Base-by-base conservation (phyloP, 2,113 vertebrate genomes). In the Malurus alboscapulatus region DNA sequence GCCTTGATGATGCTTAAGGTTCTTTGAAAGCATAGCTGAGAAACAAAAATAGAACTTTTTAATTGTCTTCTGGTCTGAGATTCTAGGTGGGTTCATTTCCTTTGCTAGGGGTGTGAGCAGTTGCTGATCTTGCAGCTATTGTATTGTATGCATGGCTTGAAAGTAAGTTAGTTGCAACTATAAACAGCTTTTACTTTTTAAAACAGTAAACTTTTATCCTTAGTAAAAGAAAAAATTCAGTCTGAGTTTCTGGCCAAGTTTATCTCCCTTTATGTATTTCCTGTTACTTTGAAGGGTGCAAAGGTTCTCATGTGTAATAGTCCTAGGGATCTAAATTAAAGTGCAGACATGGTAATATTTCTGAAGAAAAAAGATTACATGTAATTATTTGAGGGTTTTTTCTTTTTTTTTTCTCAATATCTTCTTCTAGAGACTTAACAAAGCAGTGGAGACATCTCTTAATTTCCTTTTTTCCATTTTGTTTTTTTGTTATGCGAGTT, bases 151-250 rank as follows among this genome's bases (percentile, higher is more conserved):
- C 51, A 42, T 17, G 72, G 38, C 87, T 90, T 87, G 87, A 79
- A 77, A 83, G 82, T 34, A 75, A 75, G 51, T 80, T 86, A 86
- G 77, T 81, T 90, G 71, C 1, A 14, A 58, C 68, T 80, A 0
- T 71, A 83, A 94, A 87, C 90, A 94, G 93, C 95, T 95, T 96
- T 96, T 95, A 94, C 93, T 96, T 96, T 93, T 95, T 82, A 51
- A 77, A 85, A 59, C 71, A 24, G 47, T 80, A 61, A 76, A 94
- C 84, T 87, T 96, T 84, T 92, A 77, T 95, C 58, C 51, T 71
- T 47, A 63, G 38, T 73, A 74, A 88, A 92, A 91, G 89, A 89
- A 89, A 84, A 85, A 83, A 77, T 55, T 61, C 63, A 86, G 65
- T 76, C 93, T 77, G 87, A 74, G 63, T 76, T 88, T 92, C 81